These are phyloP conservation scores for Osmerus mordax DNA, from an alignment of 2,113 vertebrate genomes.

Conservation along the genomic window DNA sequence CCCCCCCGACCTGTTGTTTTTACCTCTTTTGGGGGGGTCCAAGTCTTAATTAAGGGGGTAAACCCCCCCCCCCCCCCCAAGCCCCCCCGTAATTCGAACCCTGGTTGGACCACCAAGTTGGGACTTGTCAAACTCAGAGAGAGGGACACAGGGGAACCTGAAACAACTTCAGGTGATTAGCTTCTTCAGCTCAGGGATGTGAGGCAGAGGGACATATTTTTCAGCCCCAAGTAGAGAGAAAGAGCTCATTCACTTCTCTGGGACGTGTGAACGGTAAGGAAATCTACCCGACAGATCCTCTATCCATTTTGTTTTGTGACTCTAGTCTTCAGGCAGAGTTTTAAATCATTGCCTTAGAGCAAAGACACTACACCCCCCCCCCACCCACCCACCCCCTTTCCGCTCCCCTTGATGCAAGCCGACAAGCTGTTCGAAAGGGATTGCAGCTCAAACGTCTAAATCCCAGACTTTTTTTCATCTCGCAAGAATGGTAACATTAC, in stretches of 20 bases:
- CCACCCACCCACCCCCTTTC: too few species aligned
- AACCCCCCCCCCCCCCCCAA: too few species aligned
- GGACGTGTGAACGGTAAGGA: background rate
- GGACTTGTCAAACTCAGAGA: too few species aligned
- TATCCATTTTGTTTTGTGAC: background rate
- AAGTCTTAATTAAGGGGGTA: too few species aligned
- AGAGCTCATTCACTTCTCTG: background rate
- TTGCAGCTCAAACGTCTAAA: conserved; percentile 7
- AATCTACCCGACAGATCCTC: background rate
- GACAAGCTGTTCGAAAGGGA: conserved; percentile 1
- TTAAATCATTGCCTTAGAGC: background rate
- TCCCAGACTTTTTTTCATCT: background rate
- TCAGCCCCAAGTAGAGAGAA: background rate
- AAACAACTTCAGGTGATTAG: background rate
- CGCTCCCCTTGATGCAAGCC: background rate
- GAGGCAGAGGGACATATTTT: background rate
- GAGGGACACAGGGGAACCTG: too few species aligned
- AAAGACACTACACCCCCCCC: background rate
- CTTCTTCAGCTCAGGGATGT: background rate
- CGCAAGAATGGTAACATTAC: background rate
- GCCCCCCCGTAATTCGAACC: too few species aligned
- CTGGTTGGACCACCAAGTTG: too few species aligned
- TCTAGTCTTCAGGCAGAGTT: background rate
- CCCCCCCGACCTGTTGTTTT: too few species aligned
- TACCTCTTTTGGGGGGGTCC: too few species aligned